Percentiles rank a stretch among this genome's conserved stretches.
These are phyloP conservation scores for Hydrozoanthus gracilis DNA, from an alignment of 92 coral and sea anemone genomes.

Conservation along the genomic window DNA sequence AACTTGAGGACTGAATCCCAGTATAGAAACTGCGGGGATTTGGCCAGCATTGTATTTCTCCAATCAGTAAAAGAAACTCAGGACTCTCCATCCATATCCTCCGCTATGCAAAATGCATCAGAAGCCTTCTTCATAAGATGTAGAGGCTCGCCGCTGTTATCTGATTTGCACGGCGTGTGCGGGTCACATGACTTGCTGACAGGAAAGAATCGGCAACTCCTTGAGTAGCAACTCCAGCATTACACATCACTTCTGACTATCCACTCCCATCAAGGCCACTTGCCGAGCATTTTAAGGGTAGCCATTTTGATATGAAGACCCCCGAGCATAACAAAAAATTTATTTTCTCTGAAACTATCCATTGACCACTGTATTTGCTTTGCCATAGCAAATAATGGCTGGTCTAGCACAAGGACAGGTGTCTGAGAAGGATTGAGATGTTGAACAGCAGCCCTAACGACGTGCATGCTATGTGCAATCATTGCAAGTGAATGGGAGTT, in stretches of 20 bases:
- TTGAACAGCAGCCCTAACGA: constrained; percentile 33
- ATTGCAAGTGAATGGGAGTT: constrained; percentile 59
- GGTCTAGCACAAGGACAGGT: constrained; percentile 57
- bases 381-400: constrained; percentile 60
- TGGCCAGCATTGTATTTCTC: constrained; percentile 51
- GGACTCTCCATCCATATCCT: constrained; percentile 42
- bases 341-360: constrained; percentile 22
- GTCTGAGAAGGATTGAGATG: constrained; percentile 54
- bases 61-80: constrained; percentile 45
- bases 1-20: constrained; percentile 49
- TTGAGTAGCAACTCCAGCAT: constrained; percentile 50
- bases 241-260: constrained; percentile 49
- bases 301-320: constrained; percentile 46
- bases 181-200: no score
- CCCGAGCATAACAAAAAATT: constrained; percentile 22
- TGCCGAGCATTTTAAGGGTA: constrained; percentile 37
- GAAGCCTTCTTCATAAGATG: constrained; percentile 51
- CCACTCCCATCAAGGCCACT: constrained; percentile 47
- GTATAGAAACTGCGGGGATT: constrained; percentile 61
- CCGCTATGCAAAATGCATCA: constrained; percentile 41
- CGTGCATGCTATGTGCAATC: constrained; percentile 35
- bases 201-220: constrained; percentile 62
- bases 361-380: constrained; percentile 61
- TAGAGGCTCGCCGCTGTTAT: constrained; percentile 65
- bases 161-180: constrained; percentile 71